phyloP scores from a whole-genome alignment of 2,113 vertebrate genomes.

The Ptilonorhynchus violaceus region DNA sequence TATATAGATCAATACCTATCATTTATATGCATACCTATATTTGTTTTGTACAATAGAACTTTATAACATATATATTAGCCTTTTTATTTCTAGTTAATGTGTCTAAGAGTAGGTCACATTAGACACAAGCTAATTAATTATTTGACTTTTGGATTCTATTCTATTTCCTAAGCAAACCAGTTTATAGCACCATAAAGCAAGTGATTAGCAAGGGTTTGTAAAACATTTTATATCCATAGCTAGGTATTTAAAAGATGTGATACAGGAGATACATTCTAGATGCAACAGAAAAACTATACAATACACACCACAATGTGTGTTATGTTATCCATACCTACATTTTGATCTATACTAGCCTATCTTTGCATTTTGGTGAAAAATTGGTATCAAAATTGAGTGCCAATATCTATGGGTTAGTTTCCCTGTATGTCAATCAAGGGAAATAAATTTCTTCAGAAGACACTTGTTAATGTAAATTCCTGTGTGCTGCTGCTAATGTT shows the following conservation, averaged over 20 bases:
- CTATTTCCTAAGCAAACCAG: not conserved
- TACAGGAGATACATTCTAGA: not conserved
- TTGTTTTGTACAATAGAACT: not conserved
- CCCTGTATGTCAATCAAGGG: not conserved
- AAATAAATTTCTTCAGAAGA: not conserved
- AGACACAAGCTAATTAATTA: not conserved
- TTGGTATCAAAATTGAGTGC: not conserved
- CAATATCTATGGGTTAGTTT: not conserved
- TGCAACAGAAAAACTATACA: not conserved
- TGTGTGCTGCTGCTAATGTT: not conserved
- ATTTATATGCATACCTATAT: not conserved
- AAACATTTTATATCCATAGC: not conserved
- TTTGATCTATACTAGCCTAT: not conserved
- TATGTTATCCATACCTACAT: not conserved
- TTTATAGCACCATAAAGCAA: not conserved
- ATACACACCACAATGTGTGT: accelerated
- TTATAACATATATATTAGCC: not conserved
- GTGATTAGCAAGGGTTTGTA: not conserved
- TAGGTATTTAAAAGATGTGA: not conserved
- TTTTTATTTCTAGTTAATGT: not conserved
- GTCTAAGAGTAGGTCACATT: not conserved
- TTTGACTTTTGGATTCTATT: not conserved
- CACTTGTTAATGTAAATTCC: not conserved
- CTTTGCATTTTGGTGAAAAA: not conserved
- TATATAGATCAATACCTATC: not conserved